These are phyloP conservation scores for Lucinisca nassula DNA, from an alignment of 2,888 invertebrate genomes.

Conservation along the genomic window DNA sequence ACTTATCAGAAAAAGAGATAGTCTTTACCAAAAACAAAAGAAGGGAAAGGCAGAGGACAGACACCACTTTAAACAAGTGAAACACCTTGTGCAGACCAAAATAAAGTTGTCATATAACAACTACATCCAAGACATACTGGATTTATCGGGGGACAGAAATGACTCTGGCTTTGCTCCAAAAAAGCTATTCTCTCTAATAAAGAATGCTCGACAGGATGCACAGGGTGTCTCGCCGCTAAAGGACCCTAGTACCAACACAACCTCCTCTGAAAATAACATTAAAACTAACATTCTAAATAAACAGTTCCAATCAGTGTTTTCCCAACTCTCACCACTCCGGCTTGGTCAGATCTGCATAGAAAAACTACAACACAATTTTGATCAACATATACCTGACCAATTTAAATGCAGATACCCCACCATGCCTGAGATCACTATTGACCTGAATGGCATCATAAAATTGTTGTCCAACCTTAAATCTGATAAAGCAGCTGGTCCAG, in stretches of 20 bases:
- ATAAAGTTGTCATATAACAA: not conserved
- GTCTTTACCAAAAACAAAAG: not conserved
- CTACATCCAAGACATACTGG: constrained; percentile 13
- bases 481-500: too few species aligned
- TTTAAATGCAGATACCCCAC: too few species aligned
- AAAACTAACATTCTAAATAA: not conserved
- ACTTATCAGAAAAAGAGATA: not conserved
- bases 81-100: constrained; percentile 14
- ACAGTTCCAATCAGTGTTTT: constrained; percentile 17
- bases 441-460: too few species aligned
- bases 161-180: not conserved
- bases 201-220: constrained; percentile 24
- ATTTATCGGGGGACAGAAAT: not conserved
- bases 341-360: not conserved
- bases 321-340: not conserved
- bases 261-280: too few species aligned
- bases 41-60: not conserved
- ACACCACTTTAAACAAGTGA: not conserved
- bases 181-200: not conserved
- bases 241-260: too few species aligned
- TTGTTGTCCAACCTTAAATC: too few species aligned
- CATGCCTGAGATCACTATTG: too few species aligned
- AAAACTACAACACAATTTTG: too few species aligned
- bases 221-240: constrained; percentile 17
- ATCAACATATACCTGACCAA: too few species aligned